Evolutionary conservation across 1,140 invertebrate genomes (phyloP), one percentile per base, ranked within the genome.

Genomic region (Heliconius congener): DNA sequence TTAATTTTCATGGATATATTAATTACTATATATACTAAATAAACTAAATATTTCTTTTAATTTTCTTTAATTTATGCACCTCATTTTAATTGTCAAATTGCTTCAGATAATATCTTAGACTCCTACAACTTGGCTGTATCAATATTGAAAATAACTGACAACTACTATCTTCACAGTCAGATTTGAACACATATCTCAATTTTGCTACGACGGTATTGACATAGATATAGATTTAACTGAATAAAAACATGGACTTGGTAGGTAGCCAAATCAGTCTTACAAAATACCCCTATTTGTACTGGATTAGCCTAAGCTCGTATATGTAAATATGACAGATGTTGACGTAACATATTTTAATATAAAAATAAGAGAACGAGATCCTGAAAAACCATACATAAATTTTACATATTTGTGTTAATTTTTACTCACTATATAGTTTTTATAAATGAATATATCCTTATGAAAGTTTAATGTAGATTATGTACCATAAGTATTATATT

Each of bases 301-400:
- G 23, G 60, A 66, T 66, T 66, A 60, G 4, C 60, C 60, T 30
- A 16, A 66, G 60, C 60, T 66, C 23, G 23, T 30, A 1, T 66
- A 66, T 66, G 60, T 66, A 66, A 66, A 66, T 66, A 23, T 30
- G 60, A 66, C 60, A 27, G 60, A 66, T 66, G 60, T 66, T 66
- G 23, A 66, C 4, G 60, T 66, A 27, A 30, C 27, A 30, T 23
- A 60, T 66, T 66, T 27, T 66, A 30, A 66, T 66, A 66, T 66
- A 66, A 30, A 66, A 66, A 66, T n/a, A 66, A 66, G 3, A 66
- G 4, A 30, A 30, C 8, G 13, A 30, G 0, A 27, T 13, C 27
- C 23, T 66, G 3, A 30, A 4, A 30, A 23, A 27, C 30, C 16
- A 30, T 27, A 30, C 3, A 66, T 3, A 23, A 13, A 13, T 16